These are phyloP conservation scores for Neotoxoptera formosana DNA, from an alignment of 1,140 invertebrate genomes.

Conservation along the genomic window DNA sequence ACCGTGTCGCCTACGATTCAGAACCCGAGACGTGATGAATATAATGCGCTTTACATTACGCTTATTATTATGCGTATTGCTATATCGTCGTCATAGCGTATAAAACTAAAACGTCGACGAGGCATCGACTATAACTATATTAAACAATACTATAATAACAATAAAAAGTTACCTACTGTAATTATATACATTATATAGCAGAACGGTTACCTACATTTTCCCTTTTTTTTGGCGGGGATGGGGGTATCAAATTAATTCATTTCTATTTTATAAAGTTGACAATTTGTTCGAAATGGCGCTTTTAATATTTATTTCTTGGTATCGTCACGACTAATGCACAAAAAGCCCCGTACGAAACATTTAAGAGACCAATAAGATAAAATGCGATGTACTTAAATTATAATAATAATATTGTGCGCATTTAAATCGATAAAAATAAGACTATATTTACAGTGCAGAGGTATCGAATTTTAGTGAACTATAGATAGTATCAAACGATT, in stretches of 20 bases:
- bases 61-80: too few species aligned
- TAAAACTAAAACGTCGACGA: background rate
- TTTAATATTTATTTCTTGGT: background rate
- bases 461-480: background rate
- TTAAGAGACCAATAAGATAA: background rate
- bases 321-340: background rate
- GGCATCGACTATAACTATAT: background rate
- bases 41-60: background rate
- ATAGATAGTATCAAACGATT: constrained; percentile 36
- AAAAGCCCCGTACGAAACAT: background rate
- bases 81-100: too few species aligned
- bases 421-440: background rate
- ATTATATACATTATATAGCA: too few species aligned
- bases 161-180: background rate
- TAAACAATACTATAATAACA: background rate
- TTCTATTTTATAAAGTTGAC: too few species aligned
- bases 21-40: background rate
- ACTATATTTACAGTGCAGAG: background rate
- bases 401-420: background rate
- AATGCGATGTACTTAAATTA: background rate
- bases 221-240: too few species aligned
- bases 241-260: background rate
- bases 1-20: background rate
- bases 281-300: background rate
- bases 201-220: too few species aligned